Evolutionary conservation across 1,140 invertebrate genomes (phyloP).

Genomic region (Penaeus indicus): DNA sequence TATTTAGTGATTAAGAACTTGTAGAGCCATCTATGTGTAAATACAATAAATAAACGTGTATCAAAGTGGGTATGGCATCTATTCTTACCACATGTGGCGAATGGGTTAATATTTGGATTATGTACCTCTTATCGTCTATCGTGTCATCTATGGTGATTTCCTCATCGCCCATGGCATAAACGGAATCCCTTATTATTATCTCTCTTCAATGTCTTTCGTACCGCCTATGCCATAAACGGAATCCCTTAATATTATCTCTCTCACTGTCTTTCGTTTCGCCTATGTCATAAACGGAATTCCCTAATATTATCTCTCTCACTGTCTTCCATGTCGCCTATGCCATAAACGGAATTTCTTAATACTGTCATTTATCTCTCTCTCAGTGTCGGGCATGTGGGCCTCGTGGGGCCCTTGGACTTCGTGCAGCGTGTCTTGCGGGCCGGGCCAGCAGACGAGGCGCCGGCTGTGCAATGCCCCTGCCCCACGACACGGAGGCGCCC

Average conservation of each 20-base stretch:
- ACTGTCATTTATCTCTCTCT: background rate
- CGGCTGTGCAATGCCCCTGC: conserved; percentile 74
- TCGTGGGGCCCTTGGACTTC: conserved; percentile 71
- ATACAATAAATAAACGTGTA: no score
- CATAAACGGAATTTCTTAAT: background rate
- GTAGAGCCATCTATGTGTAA: no score
- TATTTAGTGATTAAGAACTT: no score
- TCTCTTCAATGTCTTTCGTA: no score
- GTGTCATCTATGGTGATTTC: no score
- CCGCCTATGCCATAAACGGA: background rate
- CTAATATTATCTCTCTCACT: background rate
- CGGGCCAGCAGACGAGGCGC: conserved; percentile 75
- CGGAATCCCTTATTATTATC: no score
- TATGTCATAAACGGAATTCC: background rate
- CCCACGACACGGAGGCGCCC: conserved; percentile 54
- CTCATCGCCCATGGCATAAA: no score
- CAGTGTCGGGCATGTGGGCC: conserved; percentile 74
- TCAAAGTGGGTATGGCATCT: no score
- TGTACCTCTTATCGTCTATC: no score
- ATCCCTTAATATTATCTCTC: background rate
- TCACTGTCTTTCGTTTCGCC: background rate
- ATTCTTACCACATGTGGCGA: no score
- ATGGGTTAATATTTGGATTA: no score
- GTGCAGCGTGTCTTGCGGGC: conserved; percentile 74
- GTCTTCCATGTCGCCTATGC: background rate